phyloP scores from a whole-genome alignment of 2,888 invertebrate species.

The Capitulum mitella region DNA sequence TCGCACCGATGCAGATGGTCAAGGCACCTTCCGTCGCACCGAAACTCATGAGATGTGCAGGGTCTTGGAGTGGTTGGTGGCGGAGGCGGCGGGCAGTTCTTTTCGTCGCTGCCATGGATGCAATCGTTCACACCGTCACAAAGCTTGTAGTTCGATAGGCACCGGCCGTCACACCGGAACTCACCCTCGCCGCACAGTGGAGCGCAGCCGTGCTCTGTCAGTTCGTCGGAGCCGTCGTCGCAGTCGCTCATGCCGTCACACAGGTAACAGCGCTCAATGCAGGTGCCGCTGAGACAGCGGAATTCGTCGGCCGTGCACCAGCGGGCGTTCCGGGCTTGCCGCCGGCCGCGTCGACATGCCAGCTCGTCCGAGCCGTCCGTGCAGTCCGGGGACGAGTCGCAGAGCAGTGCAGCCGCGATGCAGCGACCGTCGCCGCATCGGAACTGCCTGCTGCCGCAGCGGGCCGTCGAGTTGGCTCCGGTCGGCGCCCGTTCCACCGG shows the following conservation, averaged over 20 bases:
- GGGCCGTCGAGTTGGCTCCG: background rate
- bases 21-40: too few species aligned
- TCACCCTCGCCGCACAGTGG: background rate
- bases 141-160: background rate
- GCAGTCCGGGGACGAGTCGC: background rate
- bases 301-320: background rate
- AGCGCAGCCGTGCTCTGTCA: background rate
- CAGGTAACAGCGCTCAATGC: background rate
- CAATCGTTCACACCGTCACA: background rate
- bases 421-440: background rate
- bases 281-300: slow-evolving; percentile 1
- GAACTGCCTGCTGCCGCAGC: background rate
- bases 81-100: background rate
- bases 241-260: background rate
- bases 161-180: background rate
- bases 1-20: too few species aligned
- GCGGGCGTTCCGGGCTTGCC: background rate
- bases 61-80: too few species aligned
- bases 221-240: background rate
- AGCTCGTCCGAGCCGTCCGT: background rate
- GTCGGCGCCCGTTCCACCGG: background rate
- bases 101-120: background rate
- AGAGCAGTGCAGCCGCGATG: background rate
- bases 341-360: background rate
- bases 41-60: too few species aligned